phyloP scores from a whole-genome alignment of 2,888 invertebrate genomes.

The Sericinus montela region DNA sequence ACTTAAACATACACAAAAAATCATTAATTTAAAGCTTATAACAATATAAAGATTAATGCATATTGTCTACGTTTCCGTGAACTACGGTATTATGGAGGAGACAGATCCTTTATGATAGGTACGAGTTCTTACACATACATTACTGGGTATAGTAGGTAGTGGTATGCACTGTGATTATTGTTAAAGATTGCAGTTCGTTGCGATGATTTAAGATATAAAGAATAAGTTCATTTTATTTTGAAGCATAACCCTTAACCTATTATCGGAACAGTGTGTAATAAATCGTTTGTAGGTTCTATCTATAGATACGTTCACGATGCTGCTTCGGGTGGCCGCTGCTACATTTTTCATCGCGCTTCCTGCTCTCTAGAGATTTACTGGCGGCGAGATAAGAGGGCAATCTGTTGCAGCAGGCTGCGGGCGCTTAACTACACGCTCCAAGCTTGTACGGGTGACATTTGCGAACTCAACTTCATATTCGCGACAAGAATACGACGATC shows the following conservation, averaged over 20 bases:
- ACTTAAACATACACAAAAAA: no score
- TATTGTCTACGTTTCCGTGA: no score
- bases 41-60: no score
- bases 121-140: no score
- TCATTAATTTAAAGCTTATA: no score
- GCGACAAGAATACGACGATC: background rate
- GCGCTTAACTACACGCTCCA: slow-evolving; percentile 7
- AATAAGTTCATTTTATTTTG: slow-evolving; percentile 13
- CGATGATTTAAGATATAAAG: slow-evolving; percentile 8
- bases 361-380: slow-evolving; percentile 44
- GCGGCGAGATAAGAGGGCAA: slow-evolving; percentile 39
- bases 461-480: slow-evolving; percentile 6
- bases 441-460: slow-evolving; percentile 12
- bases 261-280: slow-evolving; percentile 26
- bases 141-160: no score
- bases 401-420: slow-evolving; percentile 29
- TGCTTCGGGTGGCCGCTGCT: slow-evolving; percentile 30
- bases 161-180: no score
- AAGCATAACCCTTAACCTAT: slow-evolving; percentile 27
- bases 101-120: no score
- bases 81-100: no score
- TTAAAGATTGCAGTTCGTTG: slow-evolving; percentile 1
- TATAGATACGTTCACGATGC: slow-evolving; percentile 31
- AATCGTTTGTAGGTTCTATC: slow-evolving; percentile 31
- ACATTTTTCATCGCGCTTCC: slow-evolving; percentile 57